Evolutionary conservation across 1,140 invertebrate species (phyloP).

Genomic region (Philotrypesis tridentata): DNA sequence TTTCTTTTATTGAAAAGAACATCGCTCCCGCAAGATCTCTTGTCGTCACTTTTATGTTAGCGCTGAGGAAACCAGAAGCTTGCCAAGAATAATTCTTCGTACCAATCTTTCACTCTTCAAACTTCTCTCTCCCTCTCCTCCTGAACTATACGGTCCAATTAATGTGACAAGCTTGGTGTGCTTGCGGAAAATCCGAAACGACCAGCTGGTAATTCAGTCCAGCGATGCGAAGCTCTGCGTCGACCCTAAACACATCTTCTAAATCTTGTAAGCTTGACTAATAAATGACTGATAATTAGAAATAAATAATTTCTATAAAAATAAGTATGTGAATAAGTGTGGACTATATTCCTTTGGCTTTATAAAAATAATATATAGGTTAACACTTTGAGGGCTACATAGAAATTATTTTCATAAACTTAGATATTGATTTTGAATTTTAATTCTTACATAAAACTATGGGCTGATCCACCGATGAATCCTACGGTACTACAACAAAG

Average conservation of each 20-base stretch:
- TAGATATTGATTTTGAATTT: no score
- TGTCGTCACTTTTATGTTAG: neutral
- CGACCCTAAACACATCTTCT: neutral
- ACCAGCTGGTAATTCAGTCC: neutral
- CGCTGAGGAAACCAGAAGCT: neutral
- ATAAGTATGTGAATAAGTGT: no score
- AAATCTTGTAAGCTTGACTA: neutral
- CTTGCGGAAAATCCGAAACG: neutral
- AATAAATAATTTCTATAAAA: no score
- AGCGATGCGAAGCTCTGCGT: neutral
- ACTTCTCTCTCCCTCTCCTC: neutral
- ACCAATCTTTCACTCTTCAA: neutral
- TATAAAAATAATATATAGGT: no score
- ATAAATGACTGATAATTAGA: neutral
- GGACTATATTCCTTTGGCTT: no score
- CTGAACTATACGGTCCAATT: neutral
- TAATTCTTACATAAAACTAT: no score
- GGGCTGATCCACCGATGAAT: no score
- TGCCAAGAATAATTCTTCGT: constrained; percentile 17
- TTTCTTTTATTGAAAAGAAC: neutral
- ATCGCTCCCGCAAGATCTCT: neutral
- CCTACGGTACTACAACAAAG: no score
- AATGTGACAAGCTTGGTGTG: neutral
- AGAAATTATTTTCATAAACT: no score
- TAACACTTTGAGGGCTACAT: no score